A percentile compares a stretch with the other conserved stretches of the same genome.
phyloP scores from a whole-genome alignment of 1,140 invertebrate genomes.

The Drosophila lacteicornis region DNA sequence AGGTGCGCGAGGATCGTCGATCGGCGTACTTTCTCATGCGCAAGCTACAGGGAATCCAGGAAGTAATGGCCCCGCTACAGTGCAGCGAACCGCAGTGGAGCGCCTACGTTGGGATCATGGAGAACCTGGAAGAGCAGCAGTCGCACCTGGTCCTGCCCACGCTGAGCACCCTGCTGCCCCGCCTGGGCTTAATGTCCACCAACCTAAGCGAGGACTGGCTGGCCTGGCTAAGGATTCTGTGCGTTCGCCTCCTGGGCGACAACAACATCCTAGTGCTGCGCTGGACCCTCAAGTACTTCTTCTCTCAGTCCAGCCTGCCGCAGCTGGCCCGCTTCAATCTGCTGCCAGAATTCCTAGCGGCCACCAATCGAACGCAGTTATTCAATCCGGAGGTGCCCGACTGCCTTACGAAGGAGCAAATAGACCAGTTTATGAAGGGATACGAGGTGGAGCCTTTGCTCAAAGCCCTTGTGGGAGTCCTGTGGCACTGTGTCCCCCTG shows the following conservation, averaged over 20 bases:
- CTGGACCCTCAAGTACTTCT: constrained; percentile 79
- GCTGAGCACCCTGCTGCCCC: constrained; percentile 68
- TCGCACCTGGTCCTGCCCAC: constrained; percentile 87
- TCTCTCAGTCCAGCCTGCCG: constrained; percentile 31
- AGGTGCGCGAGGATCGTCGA: constrained; percentile 56
- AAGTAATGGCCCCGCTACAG: constrained; percentile 10
- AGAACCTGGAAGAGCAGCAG: constrained; percentile 88
- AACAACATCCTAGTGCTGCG: constrained; percentile 86
- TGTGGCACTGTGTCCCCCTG: constrained; percentile 72
- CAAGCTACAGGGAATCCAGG: constrained; percentile 40
- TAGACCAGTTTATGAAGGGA: constrained; percentile 17
- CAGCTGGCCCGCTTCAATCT: constrained; percentile 36
- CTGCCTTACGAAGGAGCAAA: constrained; percentile 24
- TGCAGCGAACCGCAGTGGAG: constrained; percentile 55
- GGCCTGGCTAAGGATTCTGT: constrained; percentile 85
- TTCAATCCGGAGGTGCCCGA: constrained; percentile 58
- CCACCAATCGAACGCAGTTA: constrained; percentile 68
- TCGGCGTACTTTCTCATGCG: constrained; percentile 63
- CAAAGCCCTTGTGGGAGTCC: constrained; percentile 39
- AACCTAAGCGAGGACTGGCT: constrained; percentile 28
- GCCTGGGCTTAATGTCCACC: constrained; percentile 49
- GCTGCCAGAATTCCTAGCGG: constrained; percentile 54
- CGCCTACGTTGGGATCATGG: constrained; percentile 84
- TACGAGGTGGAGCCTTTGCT: constrained; percentile 25
- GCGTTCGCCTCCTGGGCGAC: constrained; percentile 79